These are phyloP conservation scores for Drosophila aldrichi DNA, from an alignment of 2,888 invertebrate genomes.

Conservation along the genomic window DNA sequence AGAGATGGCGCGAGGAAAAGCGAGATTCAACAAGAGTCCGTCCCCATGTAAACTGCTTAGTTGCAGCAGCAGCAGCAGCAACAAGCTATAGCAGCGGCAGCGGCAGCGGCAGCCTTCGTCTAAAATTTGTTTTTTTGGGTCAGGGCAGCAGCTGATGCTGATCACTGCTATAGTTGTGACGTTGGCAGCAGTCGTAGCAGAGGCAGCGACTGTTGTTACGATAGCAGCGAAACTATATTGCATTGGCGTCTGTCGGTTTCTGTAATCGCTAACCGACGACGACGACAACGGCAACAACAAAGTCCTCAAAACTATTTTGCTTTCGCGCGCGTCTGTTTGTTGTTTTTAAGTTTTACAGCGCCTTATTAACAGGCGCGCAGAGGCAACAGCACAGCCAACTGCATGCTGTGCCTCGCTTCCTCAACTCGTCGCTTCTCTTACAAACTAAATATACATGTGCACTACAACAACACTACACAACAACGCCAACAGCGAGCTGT, in stretches of 20 bases:
- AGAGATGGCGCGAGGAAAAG: constrained; percentile 21
- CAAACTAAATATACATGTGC: constrained; percentile 63
- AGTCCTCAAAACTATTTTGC: constrained; percentile 47
- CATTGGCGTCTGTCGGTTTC: constrained; percentile 26
- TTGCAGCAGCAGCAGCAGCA: constrained; percentile 31
- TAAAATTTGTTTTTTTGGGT: constrained; percentile 68
- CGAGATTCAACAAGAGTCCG: constrained; percentile 7
- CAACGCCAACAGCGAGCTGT: constrained; percentile 44
- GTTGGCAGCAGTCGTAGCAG: background rate
- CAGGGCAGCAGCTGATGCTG: constrained; percentile 47
- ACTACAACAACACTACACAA: constrained; percentile 39
- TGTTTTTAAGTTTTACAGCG: constrained; percentile 84
- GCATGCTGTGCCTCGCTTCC: constrained; percentile 43
- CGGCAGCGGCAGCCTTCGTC: constrained; percentile 47
- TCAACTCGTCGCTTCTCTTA: constrained; percentile 43
- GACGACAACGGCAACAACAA: constrained; percentile 18
- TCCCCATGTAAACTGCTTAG: constrained; percentile 26
- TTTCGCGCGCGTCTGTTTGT: constrained; percentile 73
- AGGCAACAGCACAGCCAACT: constrained; percentile 47
- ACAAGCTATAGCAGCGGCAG: constrained; percentile 8
- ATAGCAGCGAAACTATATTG: constrained; percentile 43
- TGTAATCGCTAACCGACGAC: constrained; percentile 37
- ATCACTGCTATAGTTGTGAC: constrained; percentile 20
- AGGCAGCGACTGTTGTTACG: constrained; percentile 6
- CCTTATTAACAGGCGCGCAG: constrained; percentile 81